Evolutionary conservation across 2,797 vertebrate species (phyloP).

Genomic region (Parauchenoglanis ngamensis): DNA sequence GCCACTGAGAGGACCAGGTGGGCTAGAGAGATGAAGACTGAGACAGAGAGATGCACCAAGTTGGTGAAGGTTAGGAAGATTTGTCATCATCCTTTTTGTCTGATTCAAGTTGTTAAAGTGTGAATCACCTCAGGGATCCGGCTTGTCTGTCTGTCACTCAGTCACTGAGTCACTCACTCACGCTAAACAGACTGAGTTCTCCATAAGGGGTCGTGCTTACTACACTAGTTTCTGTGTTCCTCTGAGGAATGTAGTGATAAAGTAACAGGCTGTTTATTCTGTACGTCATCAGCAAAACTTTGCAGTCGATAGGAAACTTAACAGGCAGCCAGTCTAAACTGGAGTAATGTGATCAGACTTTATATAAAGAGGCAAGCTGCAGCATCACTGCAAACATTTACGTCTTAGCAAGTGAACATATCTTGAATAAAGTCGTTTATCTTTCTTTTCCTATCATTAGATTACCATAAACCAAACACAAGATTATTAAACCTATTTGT

Average conservation of each 20-base stretch:
- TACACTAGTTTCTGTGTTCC: neutral
- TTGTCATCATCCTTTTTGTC: neutral
- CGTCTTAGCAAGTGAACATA: neutral
- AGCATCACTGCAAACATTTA: neutral
- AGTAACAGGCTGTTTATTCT: neutral
- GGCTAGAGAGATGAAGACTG: neutral
- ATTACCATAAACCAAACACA: neutral
- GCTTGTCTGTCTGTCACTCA: neutral
- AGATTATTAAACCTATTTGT: neutral
- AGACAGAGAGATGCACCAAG: no score
- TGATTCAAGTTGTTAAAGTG: neutral
- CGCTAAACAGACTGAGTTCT: neutral
- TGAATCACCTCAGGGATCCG: neutral
- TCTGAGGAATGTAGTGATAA: neutral
- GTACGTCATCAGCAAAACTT: neutral
- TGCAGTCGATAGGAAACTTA: no score
- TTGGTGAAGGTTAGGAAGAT: neutral
- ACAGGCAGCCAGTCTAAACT: neutral
- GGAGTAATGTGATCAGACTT: neutral
- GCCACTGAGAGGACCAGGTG: no score
- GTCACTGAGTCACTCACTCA: neutral
- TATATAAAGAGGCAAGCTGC: neutral
- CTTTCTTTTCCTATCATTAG: neutral
- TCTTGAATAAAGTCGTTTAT: neutral
- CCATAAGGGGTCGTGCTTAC: neutral